Base-by-base conservation (phyloP, 2,888 invertebrate genomes). In the Argynnis bischoffii region DNA sequence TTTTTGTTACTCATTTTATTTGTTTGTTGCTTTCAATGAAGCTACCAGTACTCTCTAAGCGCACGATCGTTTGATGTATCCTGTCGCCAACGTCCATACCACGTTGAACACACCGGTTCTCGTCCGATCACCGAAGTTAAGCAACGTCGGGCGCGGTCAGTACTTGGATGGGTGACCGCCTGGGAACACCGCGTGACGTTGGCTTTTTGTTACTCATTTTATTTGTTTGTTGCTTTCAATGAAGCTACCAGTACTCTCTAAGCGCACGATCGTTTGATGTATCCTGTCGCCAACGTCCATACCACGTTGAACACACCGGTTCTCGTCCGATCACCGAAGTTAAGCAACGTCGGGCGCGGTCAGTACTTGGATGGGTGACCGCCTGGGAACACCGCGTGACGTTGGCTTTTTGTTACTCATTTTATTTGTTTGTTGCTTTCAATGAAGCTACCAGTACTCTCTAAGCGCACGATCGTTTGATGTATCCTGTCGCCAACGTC, bases 101-200 rank as follows among this genome's bases (percentile, higher is more conserved):
- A 73, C 70, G 77, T 77, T 67, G 74, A 75, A 66, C 60, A 76
- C 77, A 78, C 76, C 76, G 77, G 77, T 77, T 78, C 78, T 76
- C 76, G 76, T 77, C 80, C 80, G 79, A 82, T 81, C 81, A 81
- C 79, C 82, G 79, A 79, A 81, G 79, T 81, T 79, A 81, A 81
- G 80, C 80, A 80, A 79, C 80, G 77, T 80, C 75, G 77, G 76
- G 76, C 76, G 76, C 71, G 77, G 72, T 77, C 75, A 76, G 78
- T 77, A 78, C 76, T 76, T 77, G 75, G 77, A 83, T 83, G 81
- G 81, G 81, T 82, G 82, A 82, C 81, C 83, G 82, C 82, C 81
- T 83, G 83, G 83, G 82, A 83, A 83, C 81, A 81, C 81, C 79
- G 76, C 72, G 73, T 72, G 72, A 59, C 67, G 72, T 70, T 72